Evolutionary conservation across 2,113 vertebrate genomes (phyloP).

Genomic region (Ranitomeya imitator): DNA sequence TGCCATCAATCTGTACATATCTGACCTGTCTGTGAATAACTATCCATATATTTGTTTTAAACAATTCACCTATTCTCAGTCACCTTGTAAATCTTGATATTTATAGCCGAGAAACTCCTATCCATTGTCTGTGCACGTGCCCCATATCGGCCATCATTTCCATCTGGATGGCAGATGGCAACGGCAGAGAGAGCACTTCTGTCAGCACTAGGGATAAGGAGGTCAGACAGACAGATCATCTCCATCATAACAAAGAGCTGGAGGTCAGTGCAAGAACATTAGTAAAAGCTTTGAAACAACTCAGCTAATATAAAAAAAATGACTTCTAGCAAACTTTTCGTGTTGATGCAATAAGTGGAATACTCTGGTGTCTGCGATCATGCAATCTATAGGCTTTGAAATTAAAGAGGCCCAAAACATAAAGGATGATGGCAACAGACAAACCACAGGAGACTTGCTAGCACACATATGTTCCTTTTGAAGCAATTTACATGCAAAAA

Average conservation of each 20-base stretch:
- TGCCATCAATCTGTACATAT: background rate
- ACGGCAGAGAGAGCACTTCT: slow-evolving; percentile 7
- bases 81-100: background rate
- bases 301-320: background rate
- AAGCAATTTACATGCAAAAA: slow-evolving; percentile 6
- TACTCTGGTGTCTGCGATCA: background rate
- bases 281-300: background rate
- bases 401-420: background rate
- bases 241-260: slow-evolving; percentile 10
- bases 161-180: slow-evolving; percentile 39
- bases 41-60: background rate
- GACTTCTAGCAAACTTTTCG: background rate
- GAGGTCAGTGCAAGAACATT: slow-evolving; percentile 23
- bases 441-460: background rate
- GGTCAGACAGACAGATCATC: slow-evolving; percentile 12
- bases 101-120: background rate
- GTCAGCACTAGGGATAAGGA: background rate
- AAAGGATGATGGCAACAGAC: background rate
- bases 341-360: background rate
- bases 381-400: background rate
- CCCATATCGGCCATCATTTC: slow-evolving; percentile 3
- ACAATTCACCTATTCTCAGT: background rate
- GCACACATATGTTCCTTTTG: background rate
- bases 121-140: background rate
- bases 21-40: background rate